These are phyloP conservation scores for Mantis religiosa DNA, from an alignment of 2,888 invertebrate species.

Conservation along the genomic window DNA sequence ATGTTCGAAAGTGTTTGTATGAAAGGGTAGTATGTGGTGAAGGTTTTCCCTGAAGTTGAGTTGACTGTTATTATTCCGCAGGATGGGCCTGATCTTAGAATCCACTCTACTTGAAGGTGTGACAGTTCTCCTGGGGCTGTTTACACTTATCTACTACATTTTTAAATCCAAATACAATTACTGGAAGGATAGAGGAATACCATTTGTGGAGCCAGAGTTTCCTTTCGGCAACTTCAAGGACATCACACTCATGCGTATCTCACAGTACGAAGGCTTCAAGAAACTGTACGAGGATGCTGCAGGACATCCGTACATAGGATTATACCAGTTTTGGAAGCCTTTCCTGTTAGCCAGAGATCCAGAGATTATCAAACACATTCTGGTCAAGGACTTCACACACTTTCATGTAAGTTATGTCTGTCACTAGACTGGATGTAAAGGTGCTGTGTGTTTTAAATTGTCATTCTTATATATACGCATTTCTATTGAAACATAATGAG, in stretches of 20 bases:
- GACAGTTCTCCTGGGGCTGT: no score
- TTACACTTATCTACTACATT: not conserved
- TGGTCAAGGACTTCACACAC: constrained; percentile 25
- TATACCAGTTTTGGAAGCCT: constrained; percentile 21
- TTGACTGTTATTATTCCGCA: no score
- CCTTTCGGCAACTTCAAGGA: constrained; percentile 18
- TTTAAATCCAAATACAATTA: constrained; percentile 4
- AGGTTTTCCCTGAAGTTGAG: no score
- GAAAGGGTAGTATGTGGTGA: no score
- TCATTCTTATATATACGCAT: no score
- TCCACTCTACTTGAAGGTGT: no score
- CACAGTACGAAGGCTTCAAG: not conserved
- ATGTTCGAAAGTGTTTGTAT: no score
- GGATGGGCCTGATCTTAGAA: no score
- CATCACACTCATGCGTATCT: constrained; percentile 3
- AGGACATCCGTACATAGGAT: constrained; percentile 18
- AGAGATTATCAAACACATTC: constrained; percentile 27
- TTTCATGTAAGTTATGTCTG: constrained; percentile 22
- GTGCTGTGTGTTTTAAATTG: no score
- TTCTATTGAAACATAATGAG: no score
- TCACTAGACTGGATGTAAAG: no score
- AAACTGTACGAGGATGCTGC: constrained; percentile 6
- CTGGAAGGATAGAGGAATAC: constrained; percentile 23
- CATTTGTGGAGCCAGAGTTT: constrained; percentile 16
- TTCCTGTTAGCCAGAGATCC: not conserved